Conservation (phyloP, 2,113 vertebrate species). For the Sphaerodactylus townsendi region DNA sequence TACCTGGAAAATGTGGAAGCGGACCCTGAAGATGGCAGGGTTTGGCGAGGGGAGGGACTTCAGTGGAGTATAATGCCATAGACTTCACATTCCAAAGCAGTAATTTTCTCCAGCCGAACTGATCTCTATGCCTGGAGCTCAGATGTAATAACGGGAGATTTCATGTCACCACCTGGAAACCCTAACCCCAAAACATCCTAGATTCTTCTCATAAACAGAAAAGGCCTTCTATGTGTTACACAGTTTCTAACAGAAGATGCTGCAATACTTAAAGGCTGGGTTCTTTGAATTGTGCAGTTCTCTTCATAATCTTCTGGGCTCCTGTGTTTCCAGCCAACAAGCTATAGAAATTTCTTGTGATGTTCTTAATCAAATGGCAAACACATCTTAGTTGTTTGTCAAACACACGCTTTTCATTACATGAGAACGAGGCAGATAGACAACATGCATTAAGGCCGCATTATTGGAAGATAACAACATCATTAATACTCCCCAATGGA, state of each 20-base stretch:
- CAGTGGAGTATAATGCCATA: too few species aligned
- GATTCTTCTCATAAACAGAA: neutral
- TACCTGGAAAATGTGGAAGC: too few species aligned
- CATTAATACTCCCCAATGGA: slow-evolving; percentile 42
- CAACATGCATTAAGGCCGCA: slow-evolving; percentile 21
- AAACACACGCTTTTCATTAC: slow-evolving; percentile 51
- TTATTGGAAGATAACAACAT: slow-evolving; percentile 28
- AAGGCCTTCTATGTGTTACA: neutral
- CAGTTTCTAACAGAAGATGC: neutral
- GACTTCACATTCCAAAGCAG: too few species aligned
- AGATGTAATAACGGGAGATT: too few species aligned
- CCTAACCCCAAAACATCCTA: neutral
- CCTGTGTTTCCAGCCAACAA: neutral
- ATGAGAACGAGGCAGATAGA: slow-evolving; percentile 32
- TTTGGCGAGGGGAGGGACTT: too few species aligned
- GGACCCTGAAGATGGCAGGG: too few species aligned
- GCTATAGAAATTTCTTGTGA: slow-evolving; percentile 41
- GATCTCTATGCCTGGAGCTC: too few species aligned
- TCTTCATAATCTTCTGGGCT: slow-evolving; percentile 34
- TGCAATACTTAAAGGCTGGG: slow-evolving; percentile 2
- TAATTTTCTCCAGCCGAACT: too few species aligned
- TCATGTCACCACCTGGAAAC: too few species aligned
- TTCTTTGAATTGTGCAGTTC: slow-evolving; percentile 13
- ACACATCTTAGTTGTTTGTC: slow-evolving; percentile 38
- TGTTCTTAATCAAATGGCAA: slow-evolving; percentile 53